Conservation (phyloP, 2,113 vertebrate genomes). For the Ardeotis arabs region DNA sequence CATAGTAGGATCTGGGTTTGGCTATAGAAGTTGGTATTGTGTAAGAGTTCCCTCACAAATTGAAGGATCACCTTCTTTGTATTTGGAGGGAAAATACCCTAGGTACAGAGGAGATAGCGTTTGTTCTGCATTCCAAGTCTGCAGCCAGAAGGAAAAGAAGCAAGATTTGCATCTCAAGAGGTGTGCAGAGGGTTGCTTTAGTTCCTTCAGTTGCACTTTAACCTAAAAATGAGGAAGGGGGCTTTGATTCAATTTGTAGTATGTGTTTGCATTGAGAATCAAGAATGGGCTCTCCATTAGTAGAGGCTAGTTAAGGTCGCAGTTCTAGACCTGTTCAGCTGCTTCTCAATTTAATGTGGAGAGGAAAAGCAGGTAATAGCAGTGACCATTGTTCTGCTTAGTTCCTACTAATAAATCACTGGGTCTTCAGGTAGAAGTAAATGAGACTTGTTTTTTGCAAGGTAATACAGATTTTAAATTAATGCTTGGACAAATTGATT, state of each 20-base stretch:
- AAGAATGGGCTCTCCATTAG: neutral
- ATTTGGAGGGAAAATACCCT: neutral
- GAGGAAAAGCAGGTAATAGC: neutral
- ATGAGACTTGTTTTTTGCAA: neutral
- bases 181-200: neutral
- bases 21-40: neutral
- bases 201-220: neutral
- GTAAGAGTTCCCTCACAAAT: neutral
- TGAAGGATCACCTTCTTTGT: neutral
- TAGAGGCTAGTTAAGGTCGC: neutral
- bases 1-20: neutral
- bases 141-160: neutral
- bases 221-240: neutral
- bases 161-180: neutral
- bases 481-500: neutral
- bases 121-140: neutral
- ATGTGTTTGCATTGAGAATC: neutral
- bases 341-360: neutral
- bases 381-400: neutral
- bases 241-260: neutral
- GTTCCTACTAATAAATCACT: neutral
- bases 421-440: neutral
- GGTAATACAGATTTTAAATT: neutral
- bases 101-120: neutral
- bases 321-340: neutral